Conservation (phyloP, 2,113 vertebrate genomes). For the Perognathus longimembris region DNA sequence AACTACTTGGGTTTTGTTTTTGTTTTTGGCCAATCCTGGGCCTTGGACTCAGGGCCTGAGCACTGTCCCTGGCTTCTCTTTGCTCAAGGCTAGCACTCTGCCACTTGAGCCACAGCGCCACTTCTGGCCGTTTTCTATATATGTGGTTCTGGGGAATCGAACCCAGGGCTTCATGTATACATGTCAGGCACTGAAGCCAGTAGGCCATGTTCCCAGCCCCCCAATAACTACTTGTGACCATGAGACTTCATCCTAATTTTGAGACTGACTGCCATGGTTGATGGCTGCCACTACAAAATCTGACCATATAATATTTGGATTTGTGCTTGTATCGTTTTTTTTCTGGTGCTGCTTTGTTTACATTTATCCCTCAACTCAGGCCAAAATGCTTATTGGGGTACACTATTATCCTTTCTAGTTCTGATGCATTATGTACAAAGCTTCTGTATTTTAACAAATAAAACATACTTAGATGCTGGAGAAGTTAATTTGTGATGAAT, state of each 20-base stretch:
- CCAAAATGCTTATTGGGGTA: neutral
- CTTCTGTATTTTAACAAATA: neutral
- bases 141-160: too few relatives aligned
- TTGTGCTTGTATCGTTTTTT: neutral
- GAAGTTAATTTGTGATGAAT: neutral
- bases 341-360: constrained; percentile 11
- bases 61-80: too few relatives aligned
- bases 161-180: too few relatives aligned
- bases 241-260: neutral
- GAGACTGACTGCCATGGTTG: neutral
- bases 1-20: too few relatives aligned
- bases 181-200: too few relatives aligned
- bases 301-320: constrained; percentile 55
- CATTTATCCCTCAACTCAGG: neutral
- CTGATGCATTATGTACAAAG: neutral
- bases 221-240: neutral
- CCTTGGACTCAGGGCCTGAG: too few relatives aligned
- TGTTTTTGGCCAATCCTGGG: too few relatives aligned
- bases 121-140: too few relatives aligned
- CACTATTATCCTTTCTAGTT: constrained; percentile 5
- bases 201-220: too few relatives aligned
- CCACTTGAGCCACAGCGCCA: too few relatives aligned
- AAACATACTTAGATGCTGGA: neutral
- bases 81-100: too few relatives aligned
- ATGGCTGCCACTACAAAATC: neutral